phyloP scores from a whole-genome alignment of 2,888 invertebrate genomes.

The Pherbina coryleti region DNA sequence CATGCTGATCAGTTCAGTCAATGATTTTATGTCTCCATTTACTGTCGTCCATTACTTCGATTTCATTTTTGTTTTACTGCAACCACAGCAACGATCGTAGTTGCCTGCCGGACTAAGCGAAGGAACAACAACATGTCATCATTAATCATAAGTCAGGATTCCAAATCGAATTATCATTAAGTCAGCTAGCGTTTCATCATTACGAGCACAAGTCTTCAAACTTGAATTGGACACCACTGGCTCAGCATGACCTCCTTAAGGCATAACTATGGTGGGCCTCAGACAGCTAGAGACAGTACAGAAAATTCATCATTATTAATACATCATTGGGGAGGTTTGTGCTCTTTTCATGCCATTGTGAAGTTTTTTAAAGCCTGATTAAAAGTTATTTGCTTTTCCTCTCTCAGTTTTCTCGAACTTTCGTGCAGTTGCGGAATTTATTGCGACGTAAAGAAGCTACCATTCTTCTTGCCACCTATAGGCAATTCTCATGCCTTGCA shows the following conservation, averaged over 20 bases:
- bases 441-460: not conserved
- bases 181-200: constrained; percentile 15
- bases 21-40: too few species aligned
- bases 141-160: constrained; percentile 17
- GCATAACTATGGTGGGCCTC: constrained; percentile 49
- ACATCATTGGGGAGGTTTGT: constrained; percentile 22
- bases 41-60: too few species aligned
- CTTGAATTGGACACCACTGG: not conserved
- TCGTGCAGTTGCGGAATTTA: not conserved
- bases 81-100: not conserved
- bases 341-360: not conserved
- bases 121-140: constrained; percentile 1
- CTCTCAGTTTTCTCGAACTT: not conserved
- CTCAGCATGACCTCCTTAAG: constrained; percentile 50
- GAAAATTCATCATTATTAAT: constrained; percentile 44
- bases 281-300: not conserved
- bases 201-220: not conserved
- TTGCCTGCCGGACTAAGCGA: not conserved
- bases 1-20: too few species aligned
- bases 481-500: constrained; percentile 4
- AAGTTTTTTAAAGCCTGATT: not conserved
- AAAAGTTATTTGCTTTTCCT: not conserved
- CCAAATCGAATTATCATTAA: constrained; percentile 22
- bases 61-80: not conserved
- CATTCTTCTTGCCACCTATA: not conserved